A percentile compares a stretch with the other conserved stretches of the same genome.
Conservation (phyloP, 1,140 invertebrate species). For the Penaeus japonicus region DNA sequence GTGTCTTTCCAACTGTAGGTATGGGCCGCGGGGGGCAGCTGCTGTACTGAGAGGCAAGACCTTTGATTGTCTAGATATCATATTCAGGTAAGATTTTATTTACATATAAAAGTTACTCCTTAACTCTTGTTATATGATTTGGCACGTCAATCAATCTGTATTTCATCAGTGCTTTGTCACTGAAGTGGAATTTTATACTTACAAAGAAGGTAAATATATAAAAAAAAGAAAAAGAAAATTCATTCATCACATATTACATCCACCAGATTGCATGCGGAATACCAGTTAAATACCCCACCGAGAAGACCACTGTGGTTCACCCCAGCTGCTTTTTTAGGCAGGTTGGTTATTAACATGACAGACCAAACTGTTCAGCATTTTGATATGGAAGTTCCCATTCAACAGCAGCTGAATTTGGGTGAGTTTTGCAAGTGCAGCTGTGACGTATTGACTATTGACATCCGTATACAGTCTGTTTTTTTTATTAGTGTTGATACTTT, state of each 20-base stretch:
- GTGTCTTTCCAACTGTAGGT: neutral
- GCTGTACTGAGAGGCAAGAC: constrained; percentile 20
- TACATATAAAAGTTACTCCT: neutral
- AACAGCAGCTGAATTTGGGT: constrained; percentile 20
- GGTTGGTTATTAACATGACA: constrained; percentile 11
- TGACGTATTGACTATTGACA: neutral
- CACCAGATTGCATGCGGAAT: constrained; percentile 29
- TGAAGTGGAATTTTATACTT: neutral
- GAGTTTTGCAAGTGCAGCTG: neutral
- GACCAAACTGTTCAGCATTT: neutral
- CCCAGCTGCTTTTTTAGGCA: constrained; percentile 24
- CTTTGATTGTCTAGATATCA: constrained; percentile 4
- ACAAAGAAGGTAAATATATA: neutral
- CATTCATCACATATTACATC: neutral
- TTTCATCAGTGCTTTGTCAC: too few species aligned
- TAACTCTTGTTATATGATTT: too few species aligned
- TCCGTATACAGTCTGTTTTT: neutral
- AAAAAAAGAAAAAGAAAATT: neutral
- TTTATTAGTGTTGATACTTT: neutral
- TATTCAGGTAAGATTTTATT: constrained; percentile 8
- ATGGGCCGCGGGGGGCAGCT: constrained; percentile 27
- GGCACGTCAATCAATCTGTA: too few species aligned
- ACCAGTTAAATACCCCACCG: constrained; percentile 17
- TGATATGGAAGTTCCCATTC: neutral
- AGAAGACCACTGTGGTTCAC: constrained; percentile 24